Conservation (phyloP, 2,888 invertebrate species). For the Macrophya annulata region DNA sequence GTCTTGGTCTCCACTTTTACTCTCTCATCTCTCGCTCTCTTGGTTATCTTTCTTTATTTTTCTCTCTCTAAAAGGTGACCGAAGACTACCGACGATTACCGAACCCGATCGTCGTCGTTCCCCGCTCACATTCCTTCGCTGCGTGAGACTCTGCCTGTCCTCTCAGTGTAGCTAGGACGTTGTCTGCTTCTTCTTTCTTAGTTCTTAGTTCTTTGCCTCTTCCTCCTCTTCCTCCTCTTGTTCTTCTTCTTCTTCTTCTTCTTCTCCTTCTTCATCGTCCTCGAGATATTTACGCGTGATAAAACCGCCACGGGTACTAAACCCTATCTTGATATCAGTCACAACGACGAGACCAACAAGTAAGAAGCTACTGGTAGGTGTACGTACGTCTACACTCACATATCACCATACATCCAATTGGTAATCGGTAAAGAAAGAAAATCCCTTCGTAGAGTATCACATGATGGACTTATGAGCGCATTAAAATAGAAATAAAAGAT, state of each 20-base stretch:
- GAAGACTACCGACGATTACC: slow-evolving; percentile 50
- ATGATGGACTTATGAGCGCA: background rate
- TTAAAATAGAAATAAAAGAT: background rate
- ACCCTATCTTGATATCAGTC: slow-evolving; percentile 46
- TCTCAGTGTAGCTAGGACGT: slow-evolving; percentile 54
- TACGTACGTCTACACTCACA: background rate
- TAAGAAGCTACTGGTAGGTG: background rate
- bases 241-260: background rate
- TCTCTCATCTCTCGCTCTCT: slow-evolving; percentile 3
- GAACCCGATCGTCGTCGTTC: slow-evolving; percentile 46
- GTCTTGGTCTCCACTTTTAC: slow-evolving; percentile 8
- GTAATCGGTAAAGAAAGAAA: background rate
- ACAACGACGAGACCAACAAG: background rate
- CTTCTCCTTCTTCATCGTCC: slow-evolving; percentile 10
- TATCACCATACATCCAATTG: background rate
- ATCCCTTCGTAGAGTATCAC: background rate
- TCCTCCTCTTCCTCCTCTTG: background rate
- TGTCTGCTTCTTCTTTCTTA: slow-evolving; percentile 35
- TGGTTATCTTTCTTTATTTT: background rate
- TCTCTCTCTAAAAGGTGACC: slow-evolving; percentile 46
- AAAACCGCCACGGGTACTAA: slow-evolving; percentile 16
- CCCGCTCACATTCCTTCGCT: slow-evolving; percentile 56
- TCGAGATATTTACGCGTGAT: slow-evolving; percentile 46
- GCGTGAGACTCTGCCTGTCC: slow-evolving; percentile 56
- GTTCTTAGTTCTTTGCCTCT: slow-evolving; percentile 22